Base-by-base conservation (phyloP, 2,113 vertebrate genomes). In the Hydrochoerus hydrochaeris region DNA sequence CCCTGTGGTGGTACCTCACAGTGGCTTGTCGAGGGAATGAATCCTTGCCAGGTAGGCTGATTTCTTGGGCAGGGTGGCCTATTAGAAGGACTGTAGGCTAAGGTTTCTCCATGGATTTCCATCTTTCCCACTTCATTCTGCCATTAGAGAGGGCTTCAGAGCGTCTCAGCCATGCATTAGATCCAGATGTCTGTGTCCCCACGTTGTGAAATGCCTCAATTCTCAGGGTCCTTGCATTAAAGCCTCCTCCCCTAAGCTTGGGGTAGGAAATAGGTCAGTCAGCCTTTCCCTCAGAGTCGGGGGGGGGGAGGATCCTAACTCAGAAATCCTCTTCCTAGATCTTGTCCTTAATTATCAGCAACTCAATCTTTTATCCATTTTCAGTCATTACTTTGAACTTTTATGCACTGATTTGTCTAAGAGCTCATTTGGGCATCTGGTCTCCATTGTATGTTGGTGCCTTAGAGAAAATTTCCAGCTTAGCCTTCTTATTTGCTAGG, bases 291-390 rank as follows among this genome's bases (percentile, higher is more conserved):
- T 46, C 1, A 4, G 30, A 11, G 17, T 28, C 26, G 12, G 26
- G 54, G 30, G 12, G 26, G 54, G 30, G 44, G 19, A 14, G 46
- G 19, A 82, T 20, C 11, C 44, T 65, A 85, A 35, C 12, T 85
- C 86, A 86, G 89, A 95, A 95, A 62, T 73, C 38, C 5, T 91
- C 44, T 69, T 91, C 44, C 65, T 10, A 90, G 28, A 49, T 46
- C 19, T 44, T 85, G 16, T 71, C 28, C 35, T 52, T 49, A 73
- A 89, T 89, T 20, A 85, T 77, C 20, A 85, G n/a, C 38, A 71
- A 32, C 32, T 16, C 38, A 52, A 35, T 32, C 35, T 65, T 73
- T 69, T 41, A 54, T 49, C 81, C 19, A 58, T 75, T 71, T 77
- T 35, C 41, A 85, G 2, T 60, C 46, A 88, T 46, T 44, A 4